A percentile compares a stretch with the other conserved stretches of the same genome.
phyloP scores from a whole-genome alignment of 2,797 vertebrate genomes.

The Oreochromis grahami region DNA sequence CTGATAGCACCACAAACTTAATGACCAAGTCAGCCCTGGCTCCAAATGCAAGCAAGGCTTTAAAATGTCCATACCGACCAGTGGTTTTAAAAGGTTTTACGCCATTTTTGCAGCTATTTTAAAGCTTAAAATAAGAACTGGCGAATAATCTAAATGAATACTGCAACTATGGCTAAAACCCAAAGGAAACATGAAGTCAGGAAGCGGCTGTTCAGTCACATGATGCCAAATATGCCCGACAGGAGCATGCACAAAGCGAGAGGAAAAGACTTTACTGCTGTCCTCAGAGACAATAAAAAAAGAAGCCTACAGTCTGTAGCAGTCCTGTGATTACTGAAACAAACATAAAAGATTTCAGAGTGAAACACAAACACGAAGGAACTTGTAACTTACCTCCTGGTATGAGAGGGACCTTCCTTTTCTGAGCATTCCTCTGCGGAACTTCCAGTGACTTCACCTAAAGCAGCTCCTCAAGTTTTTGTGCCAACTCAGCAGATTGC shows the following conservation, averaged over 20 bases:
- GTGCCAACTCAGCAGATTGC: background rate
- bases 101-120: background rate
- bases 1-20: background rate
- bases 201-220: constrained; percentile 18
- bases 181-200: background rate
- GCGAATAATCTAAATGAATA: background rate
- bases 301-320: background rate
- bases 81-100: background rate
- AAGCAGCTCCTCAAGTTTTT: background rate
- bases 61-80: background rate
- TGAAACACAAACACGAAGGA: background rate
- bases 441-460: background rate
- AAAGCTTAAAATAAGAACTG: background rate
- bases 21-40: background rate
- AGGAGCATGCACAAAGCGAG: background rate
- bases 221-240: background rate
- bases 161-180: background rate
- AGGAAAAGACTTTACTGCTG: background rate
- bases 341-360: background rate
- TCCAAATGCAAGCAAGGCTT: background rate
- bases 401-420: constrained; percentile 78
- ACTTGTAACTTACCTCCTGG: constrained; percentile 75
- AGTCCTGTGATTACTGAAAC: background rate
- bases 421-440: constrained; percentile 75
- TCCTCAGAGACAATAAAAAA: background rate